Base-by-base conservation (phyloP, 2,797 vertebrate species). In the Sebastes elongatus region DNA sequence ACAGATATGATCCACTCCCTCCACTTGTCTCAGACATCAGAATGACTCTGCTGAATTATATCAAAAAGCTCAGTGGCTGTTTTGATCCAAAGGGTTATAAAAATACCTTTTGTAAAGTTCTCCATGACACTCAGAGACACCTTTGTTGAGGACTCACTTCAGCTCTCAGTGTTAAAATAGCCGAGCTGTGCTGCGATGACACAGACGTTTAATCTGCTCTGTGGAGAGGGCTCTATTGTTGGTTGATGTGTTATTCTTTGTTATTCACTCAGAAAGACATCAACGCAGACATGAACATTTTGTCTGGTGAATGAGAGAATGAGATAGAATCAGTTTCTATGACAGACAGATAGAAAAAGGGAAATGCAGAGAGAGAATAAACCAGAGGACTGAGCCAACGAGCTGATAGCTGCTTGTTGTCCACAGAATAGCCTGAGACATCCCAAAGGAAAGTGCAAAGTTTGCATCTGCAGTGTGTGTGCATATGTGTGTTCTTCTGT, bases 51-150 rank as follows among this genome's bases (percentile, higher is more conserved):
- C 59, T 22, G 25, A 69, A 66, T 63, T 38, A 52, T 56, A 59
- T 73, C 65, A 77, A 75, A 85, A 75, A 73, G 68, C 33, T 52
- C 30, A 59, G 52, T 20, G 59, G 46, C 69, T 57, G 67, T 75
- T 87, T 81, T 80, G 83, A 84, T 75, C 25, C 32, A 52, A 33
- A 55, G 64, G 23, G 38, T 81, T 68, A 71, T 49, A 84, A 77
- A 88, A 86, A 76, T 83, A 86, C 81, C 66, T 75, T 57, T 83
- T 84, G 62, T 78, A 74, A 78, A 76, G 42, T 83, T 86, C 68
- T 76, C 16, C 52, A 55, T 70, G 74, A 82, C 32, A 59, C 10
- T 7, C 71, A 23, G 22, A 3, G 1, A 25, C 57, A 49, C 46
- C 28, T 78, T 77, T 86, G 65, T 74, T 61, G 49, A 42, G 20